Base-by-base conservation (phyloP, 2,113 vertebrate genomes). In the Rhinoderma darwinii region DNA sequence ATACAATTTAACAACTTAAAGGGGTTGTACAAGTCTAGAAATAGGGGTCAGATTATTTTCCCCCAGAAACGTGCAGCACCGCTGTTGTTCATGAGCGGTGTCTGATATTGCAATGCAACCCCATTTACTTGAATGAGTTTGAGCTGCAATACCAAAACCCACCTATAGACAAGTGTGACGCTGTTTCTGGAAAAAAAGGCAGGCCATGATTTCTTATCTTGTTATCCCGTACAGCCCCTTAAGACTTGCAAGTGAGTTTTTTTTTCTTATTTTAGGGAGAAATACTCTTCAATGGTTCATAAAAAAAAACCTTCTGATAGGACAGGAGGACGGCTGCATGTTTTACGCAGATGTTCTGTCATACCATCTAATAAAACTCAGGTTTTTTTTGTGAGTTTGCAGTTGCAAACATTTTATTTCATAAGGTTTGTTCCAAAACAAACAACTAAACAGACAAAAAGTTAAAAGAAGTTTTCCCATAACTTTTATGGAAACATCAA, bases 401-500 rank as follows among this genome's bases (percentile, higher is more conserved):
- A 78, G 8, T 78, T 78, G 76, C 7, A 37, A 54, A 35, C 8
- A 78, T 78, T 78, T 54, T 30, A 35, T 35, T 54, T 78, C 35
- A 4, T 78, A 37, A 54, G 30, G 15, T 20, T 77, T 18, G 12
- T 30, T 9, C 7, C 17, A 30, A 50, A 35, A 78, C 75, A 77
- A 77, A 76, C 75, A 78, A 78, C 32, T 18, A 78, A 78, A 78
- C 32, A 54, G 47, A 6, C 27, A 30, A 17, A 17, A 77, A 77
- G 44, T 70, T 15, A 50, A 27, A 51, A 51, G 27, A 50, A 75
- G 4, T 18, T 51, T 51, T 51, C 35, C 50, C 50, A 50, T 54
- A 54, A 35, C 47, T 78, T 78, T 78, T 37, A 78, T 78, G 30
- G 30, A 9, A 22, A 54, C 76, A 78, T 78, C 76, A 78, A n/a